Base-by-base conservation (phyloP, 2,113 vertebrate species). In the Actinemys pallida region DNA sequence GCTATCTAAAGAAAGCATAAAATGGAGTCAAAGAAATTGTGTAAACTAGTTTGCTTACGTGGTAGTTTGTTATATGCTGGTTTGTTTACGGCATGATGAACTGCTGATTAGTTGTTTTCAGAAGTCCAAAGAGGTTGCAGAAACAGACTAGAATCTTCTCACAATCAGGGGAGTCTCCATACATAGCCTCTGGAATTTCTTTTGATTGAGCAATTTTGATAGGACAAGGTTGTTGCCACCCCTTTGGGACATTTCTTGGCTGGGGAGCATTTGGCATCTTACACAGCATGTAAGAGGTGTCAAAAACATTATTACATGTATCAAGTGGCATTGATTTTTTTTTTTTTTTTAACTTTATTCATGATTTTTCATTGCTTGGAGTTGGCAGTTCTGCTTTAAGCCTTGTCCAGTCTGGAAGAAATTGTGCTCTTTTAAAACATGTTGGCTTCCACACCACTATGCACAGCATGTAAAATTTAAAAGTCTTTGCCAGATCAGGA, bases 111-210 rank as follows among this genome's bases (percentile, higher is more conserved):
- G 16, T 3, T 2, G 0, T 5, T 1, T 24, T 83, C 29, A 31
- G 29, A 62, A 62, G 29, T 62, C 27, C 59, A 31, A 35, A 62
- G 59, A 31, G 59, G 13, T 54, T 81, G 24, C 56, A 39, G 47
- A 86, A 85, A 6, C 9, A 53, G 45, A 8, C 3, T 8, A 2
- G 57, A 29, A 3, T 8, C 2, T 53, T 78, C 3, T 14, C 29
- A 9, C 65, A 11, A 3, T 2, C 0, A 76, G 76, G 39, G 7
- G 65, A 42, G 80, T 25, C 27, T 45, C 59, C 8, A 7, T n/a
- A 2, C 8, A 0, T 0, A 0, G 52, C 6, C 7, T 10, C 39
- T 5, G 16, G 1, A 10, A 24, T n/a, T 0, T 0, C 1, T 56
- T 87, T 49, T 47, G 45, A 5, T 27, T 62, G 56, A 5, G 4